A percentile compares a stretch with the other conserved stretches of the same genome.
phyloP scores from a whole-genome alignment of 2,113 vertebrate genomes.

The Microcebus ravelobensis region DNA sequence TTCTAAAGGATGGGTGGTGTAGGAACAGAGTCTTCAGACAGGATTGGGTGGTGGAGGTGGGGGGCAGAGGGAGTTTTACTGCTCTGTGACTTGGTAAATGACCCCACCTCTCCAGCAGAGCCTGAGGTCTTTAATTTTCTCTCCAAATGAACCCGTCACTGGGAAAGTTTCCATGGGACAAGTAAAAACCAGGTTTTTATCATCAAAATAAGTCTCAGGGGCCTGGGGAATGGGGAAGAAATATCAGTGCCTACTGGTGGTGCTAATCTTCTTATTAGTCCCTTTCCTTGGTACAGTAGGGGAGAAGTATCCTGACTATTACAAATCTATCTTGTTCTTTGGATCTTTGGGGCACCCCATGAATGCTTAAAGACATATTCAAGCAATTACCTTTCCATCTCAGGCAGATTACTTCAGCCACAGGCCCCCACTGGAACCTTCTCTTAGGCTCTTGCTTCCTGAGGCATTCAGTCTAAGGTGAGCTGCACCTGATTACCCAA shows the following conservation, averaged over 20 bases:
- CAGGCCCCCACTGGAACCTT: slow-evolving; percentile 74
- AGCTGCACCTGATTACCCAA: slow-evolving; percentile 74
- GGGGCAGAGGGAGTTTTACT: neutral
- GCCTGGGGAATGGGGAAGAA: slow-evolving; percentile 66
- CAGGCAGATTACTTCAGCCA: slow-evolving; percentile 79
- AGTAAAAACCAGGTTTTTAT: slow-evolving; percentile 30
- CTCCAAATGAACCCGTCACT: neutral
- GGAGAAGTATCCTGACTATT: slow-evolving; percentile 64
- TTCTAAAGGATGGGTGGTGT: too few relatives aligned
- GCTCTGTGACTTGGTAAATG: neutral
- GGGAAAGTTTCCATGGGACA: neutral
- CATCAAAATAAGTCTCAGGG: slow-evolving; percentile 60
- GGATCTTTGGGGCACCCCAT: slow-evolving; percentile 52
- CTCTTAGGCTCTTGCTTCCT: slow-evolving; percentile 75
- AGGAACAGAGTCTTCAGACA: neutral
- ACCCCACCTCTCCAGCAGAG: neutral
- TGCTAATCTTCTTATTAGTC: slow-evolving; percentile 77
- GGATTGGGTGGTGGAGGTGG: neutral
- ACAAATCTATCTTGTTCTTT: slow-evolving; percentile 80
- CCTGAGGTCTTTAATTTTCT: slow-evolving; percentile 34
- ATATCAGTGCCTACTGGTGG: slow-evolving; percentile 77
- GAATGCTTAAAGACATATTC: slow-evolving; percentile 75
- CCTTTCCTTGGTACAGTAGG: slow-evolving; percentile 69
- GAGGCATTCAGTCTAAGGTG: slow-evolving; percentile 70
- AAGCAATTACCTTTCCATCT: slow-evolving; percentile 81